Evolutionary conservation across 2,888 invertebrate genomes (phyloP), one percentile per base, ranked within the genome.

Genomic region (Drosophila sordidapex): DNA sequence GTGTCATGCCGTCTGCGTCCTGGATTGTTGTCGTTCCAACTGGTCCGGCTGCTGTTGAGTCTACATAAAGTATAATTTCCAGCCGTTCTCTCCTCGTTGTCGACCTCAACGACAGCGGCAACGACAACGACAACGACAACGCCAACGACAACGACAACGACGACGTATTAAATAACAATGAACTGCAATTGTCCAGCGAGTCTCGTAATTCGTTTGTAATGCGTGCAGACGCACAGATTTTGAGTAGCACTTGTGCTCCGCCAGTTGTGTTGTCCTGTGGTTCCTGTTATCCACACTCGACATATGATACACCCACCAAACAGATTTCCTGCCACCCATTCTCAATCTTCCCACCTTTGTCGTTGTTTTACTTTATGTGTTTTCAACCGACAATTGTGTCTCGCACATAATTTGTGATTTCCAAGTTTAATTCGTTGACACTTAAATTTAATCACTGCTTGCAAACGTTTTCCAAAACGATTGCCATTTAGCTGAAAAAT

Each of bases 151-250:
- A 69, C 62, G 69, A 63, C 74, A 58, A 70, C 73, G 79, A 82
- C 84, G 79, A 86, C 84, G 83, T 89, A 90, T 88, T 90, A 88
- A 90, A 90, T 90, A 86, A 90, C 90, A 87, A 90, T 90, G 89
- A 90, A 90, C 86, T 90, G 87, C 89, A 90, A 89, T 90, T 90
- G 90, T 84, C 84, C 86, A 88, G 83, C 78, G 87, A 84, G 79
- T 77, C 77, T 81, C 88, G 87, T 88, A 88, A 87, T 86, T 90
- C 84, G 86, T 84, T 69, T 87, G 90, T 89, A 90, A 88, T 88
- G 89, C 87, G 83, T 90, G 83, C 87, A 82, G 82, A 87, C 89
- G 89, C 89, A 87, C 89, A 87, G 86, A 87, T 89, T 89, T 87
- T 87, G 89, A 88, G 89, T 76, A 81, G 71, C 82, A 73, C 70